Percentiles rank a stretch among this genome's conserved stretches.
Evolutionary conservation across 2,113 vertebrate species (phyloP).

Genomic region (Trogon surrucura): DNA sequence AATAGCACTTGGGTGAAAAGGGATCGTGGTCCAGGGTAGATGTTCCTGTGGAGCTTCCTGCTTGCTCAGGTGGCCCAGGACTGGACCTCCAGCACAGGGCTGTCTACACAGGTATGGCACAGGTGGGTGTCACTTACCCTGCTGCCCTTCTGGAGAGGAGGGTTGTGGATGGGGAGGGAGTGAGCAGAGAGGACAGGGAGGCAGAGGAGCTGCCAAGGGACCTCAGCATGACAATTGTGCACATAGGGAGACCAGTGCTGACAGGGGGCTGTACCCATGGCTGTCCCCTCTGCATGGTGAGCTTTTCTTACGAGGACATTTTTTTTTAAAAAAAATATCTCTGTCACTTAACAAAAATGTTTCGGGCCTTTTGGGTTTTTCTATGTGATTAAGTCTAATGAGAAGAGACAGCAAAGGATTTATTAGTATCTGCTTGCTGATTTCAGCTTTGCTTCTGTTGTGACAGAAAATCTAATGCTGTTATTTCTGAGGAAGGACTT

Average conservation of each 20-base stretch:
- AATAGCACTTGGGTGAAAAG: neutral
- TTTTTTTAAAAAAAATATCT: neutral
- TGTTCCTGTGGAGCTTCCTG: neutral
- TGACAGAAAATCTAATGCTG: neutral
- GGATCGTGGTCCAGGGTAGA: accelerated
- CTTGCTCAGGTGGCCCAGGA: neutral
- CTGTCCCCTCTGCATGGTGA: accelerated
- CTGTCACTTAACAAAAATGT: neutral
- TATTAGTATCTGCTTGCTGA: neutral
- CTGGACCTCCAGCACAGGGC: neutral
- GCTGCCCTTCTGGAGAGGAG: neutral
- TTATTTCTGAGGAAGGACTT: neutral
- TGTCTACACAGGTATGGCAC: accelerated
- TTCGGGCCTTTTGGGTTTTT: neutral
- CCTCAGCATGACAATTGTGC: neutral
- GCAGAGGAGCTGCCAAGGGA: neutral
- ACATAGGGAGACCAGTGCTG: neutral
- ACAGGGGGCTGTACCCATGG: neutral
- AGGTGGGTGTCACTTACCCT: neutral
- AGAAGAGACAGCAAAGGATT: slow-evolving; percentile 15
- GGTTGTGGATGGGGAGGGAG: neutral
- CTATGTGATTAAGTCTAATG: neutral
- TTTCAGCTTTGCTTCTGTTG: neutral
- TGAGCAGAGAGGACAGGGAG: neutral
- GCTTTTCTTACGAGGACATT: neutral